These are phyloP conservation scores for Podarcis muralis DNA, from an alignment of 2,113 vertebrate genomes.

Conservation along the genomic window DNA sequence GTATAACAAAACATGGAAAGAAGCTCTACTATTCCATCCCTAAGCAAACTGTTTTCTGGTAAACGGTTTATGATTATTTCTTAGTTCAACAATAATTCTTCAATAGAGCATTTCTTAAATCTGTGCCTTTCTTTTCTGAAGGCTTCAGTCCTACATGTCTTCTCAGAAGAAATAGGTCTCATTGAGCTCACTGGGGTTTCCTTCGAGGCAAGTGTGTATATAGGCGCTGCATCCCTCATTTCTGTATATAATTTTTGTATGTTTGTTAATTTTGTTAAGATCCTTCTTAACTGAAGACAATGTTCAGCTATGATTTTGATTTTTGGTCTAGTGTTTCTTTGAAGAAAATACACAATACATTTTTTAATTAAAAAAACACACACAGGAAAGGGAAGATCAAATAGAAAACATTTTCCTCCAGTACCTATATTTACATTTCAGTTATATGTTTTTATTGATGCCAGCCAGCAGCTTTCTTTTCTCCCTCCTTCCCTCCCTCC, in stretches of 20 bases:
- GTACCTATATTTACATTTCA: background rate
- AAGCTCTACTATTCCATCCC: background rate
- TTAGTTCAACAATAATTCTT: background rate
- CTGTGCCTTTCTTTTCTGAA: background rate
- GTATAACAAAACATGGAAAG: background rate
- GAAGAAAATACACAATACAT: background rate
- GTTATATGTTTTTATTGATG: conserved; percentile 62
- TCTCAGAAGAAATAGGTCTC: too few species aligned
- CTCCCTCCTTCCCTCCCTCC: background rate
- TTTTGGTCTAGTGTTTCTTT: background rate
- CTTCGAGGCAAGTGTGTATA: too few species aligned
- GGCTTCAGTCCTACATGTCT: background rate
- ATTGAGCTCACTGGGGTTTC: too few species aligned
- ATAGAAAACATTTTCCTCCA: background rate
- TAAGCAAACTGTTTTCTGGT: background rate
- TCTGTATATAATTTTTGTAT: background rate
- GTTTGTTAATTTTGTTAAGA: background rate
- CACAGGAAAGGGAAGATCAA: background rate
- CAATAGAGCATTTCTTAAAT: background rate
- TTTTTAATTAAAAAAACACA: too few species aligned
- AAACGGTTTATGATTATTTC: background rate
- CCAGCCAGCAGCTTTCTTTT: background rate
- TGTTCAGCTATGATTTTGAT: background rate
- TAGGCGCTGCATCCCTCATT: background rate
- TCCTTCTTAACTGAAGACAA: background rate